Percentiles rank a stretch among this genome's conserved stretches.
These are phyloP conservation scores for Clostera curtula DNA, from an alignment of 2,888 invertebrate genomes.

Conservation along the genomic window DNA sequence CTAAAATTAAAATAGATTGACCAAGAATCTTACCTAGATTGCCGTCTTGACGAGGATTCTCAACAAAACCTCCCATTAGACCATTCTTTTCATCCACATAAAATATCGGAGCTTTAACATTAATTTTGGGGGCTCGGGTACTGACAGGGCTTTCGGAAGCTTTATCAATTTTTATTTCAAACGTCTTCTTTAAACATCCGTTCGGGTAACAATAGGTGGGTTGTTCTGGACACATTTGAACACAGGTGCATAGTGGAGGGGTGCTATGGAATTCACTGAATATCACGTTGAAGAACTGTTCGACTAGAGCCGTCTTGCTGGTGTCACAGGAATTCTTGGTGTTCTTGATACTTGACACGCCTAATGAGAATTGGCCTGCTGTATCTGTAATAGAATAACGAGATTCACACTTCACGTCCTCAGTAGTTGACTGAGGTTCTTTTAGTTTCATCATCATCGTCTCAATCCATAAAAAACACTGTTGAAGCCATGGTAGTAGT, in stretches of 20 bases:
- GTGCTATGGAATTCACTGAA: conserved; percentile 49
- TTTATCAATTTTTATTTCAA: conserved; percentile 22
- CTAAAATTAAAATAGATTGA: background rate
- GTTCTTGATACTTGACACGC: conserved; percentile 10
- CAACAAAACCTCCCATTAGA: conserved; percentile 29
- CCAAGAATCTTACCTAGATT: conserved; percentile 14
- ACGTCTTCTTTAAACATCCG: conserved; percentile 39
- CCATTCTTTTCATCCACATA: conserved; percentile 35
- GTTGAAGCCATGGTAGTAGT: no score
- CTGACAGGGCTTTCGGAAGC: no score
- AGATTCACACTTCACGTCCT: no score
- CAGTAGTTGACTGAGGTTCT: no score
- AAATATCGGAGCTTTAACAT: conserved; percentile 27
- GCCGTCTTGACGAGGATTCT: conserved; percentile 20
- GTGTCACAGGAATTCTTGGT: conserved; percentile 26
- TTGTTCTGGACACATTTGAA: conserved; percentile 51
- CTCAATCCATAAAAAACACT: no score
- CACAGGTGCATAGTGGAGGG: conserved; percentile 53
- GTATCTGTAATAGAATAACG: conserved; percentile 29
- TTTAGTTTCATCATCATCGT: no score
- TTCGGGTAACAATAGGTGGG: conserved; percentile 60
- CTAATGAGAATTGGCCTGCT: conserved; percentile 24
- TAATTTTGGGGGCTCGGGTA: no score
- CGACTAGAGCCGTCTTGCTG: conserved; percentile 33
- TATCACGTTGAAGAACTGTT: conserved; percentile 54